Evolutionary conservation across 2,113 vertebrate species (phyloP), one percentile per base, ranked within the genome.

Genomic region (Zosterops borbonicus): DNA sequence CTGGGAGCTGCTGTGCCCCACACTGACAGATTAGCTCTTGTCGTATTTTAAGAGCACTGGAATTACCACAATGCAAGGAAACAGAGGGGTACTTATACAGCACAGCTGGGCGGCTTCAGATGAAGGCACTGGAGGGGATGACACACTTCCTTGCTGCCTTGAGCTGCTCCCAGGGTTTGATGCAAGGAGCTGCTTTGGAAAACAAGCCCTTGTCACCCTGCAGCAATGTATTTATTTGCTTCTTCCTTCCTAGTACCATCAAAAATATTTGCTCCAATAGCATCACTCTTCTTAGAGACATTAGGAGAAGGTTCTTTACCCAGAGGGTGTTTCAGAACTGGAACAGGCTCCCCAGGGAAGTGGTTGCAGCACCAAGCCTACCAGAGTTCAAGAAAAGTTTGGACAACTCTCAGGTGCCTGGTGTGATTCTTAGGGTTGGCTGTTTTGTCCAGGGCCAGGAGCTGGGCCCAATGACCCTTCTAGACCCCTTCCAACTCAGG

Each of bases 21-120:
- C 15, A 16, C 65, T n/a, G 80, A 24, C 6, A 68, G 75, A 94
- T 94, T 4, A 53, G 73, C 82, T 96, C 67, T 95, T 18, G 5
- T 80, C 37, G 11, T 63, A 75, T 92, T 96, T 92, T 93, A 89
- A 88, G 75, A 78, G 90, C 8, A 4, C 59, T 62, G 59, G 71
- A 92, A 96, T 94, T 89, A 92, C 79, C 77, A 86, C 93, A 80
- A 88, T 39, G 44, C 76, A 76, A 93, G 87, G 80, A 89, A 96
- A 89, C 47, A 24, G 73, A 95, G 73, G 71, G 65, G 76, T 74
- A 58, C 89, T 95, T 89, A 63, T 76, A 41, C 37, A 76, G 87
- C 91, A 70, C 96, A 97, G 93, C 91, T 97, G 95, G 80, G 73
- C 1, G 0, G 89, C 91, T 94, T 77, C 78, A 92, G 86, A 91